Percentiles rank a stretch among this genome's conserved stretches.
Evolutionary conservation across 2,113 vertebrate genomes (phyloP).

Genomic region (Notechis scutatus): DNA sequence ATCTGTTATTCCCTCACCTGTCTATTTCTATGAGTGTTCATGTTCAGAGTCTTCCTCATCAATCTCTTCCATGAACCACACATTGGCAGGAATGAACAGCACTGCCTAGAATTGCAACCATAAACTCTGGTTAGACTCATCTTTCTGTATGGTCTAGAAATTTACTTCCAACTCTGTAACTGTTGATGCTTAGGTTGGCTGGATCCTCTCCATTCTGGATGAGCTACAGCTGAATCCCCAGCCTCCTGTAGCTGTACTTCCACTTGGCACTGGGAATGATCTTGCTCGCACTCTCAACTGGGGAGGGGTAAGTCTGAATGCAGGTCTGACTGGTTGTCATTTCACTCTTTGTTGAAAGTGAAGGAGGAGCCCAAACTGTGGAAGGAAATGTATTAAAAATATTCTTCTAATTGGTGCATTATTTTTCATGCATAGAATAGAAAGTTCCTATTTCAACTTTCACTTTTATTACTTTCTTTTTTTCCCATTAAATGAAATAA

Average conservation of each 20-base stretch:
- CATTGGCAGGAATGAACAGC: background rate
- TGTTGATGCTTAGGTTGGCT: conserved; percentile 72
- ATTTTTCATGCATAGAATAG: background rate
- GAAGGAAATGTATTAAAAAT: background rate
- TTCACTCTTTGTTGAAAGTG: background rate
- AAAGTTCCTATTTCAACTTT: background rate
- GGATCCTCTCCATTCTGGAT: conserved; percentile 81
- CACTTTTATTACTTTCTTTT: background rate
- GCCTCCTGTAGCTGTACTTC: conserved; percentile 92
- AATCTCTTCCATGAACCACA: background rate
- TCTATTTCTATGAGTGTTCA: background rate
- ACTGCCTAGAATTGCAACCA: background rate
- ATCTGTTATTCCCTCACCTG: background rate
- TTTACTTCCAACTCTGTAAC: background rate
- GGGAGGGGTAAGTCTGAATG: conserved; percentile 86
- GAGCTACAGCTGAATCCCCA: conserved; percentile 78
- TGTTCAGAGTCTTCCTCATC: background rate
- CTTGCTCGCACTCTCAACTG: conserved; percentile 94
- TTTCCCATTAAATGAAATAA: background rate
- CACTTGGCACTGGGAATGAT: conserved; percentile 93
- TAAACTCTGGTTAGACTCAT: background rate
- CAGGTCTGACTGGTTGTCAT: background rate
- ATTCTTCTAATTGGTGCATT: background rate
- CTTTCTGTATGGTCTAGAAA: background rate
- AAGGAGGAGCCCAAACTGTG: background rate